Base-by-base conservation (phyloP, 2,113 vertebrate genomes). In the Gopherus evgoodei region DNA sequence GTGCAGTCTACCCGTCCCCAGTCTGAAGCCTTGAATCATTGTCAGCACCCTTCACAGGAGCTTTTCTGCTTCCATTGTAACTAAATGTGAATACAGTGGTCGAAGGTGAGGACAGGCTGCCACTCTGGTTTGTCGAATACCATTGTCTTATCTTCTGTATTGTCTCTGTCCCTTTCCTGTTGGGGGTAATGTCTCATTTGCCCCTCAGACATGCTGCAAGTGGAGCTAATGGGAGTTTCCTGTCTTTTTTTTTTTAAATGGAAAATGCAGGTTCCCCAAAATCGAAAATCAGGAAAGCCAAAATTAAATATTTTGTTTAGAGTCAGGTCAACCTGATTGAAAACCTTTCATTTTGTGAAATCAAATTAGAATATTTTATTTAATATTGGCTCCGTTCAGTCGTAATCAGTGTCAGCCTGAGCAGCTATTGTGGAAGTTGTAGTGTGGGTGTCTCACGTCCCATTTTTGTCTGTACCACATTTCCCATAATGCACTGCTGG, bases 401-500 rank as follows among this genome's bases (percentile, higher is more conserved):
- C 2, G 42, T 6, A 42, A 29, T 38, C 21, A 3, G 11, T 0
- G 5, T 84, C 85, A 31, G 3, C 90, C 27, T 90, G 81, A 9
- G 5, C n/a, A 14, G 86, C 56, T 1, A 1, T 29, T 72, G 11
- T 50, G 86, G 87, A 29, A 72, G 49, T 42, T 0, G 0, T 10
- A 2, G 35, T 78, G 82, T 9, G 78, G 88, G 47, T 89, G 1
- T 1, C 2, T 50, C 16, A 21, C 19, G 8, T 19, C 9, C 65
- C 24, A 0, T 78, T 42, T 14, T 44, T 4, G 6, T 47, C 75
- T 29, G 75, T 25, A 78, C n/a, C 25, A 0, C 0, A 8, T 93
- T n/a, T 29, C 22, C 11, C 0, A 0, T 24, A 0, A 0, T n/a
- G 0, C 21, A 14, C 19, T 81, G 1, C 0, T 21, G 44, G 76